These are phyloP conservation scores for Botrylloides violaceus DNA, from an alignment of 23 tunicate genomes.

Conservation along the genomic window DNA sequence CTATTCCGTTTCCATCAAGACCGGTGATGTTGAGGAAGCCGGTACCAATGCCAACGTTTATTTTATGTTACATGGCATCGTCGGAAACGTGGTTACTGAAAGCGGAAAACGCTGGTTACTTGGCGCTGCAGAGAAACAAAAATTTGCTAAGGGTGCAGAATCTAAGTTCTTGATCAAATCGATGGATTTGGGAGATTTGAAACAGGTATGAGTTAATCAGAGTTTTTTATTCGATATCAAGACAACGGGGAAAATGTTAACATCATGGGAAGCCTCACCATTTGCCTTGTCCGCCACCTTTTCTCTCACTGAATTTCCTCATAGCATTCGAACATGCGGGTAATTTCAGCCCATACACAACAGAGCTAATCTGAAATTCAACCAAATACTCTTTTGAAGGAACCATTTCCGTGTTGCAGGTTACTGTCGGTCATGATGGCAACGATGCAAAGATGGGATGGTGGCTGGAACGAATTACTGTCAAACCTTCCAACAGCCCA, in stretches of 20 bases:
- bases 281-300: no score
- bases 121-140: constrained; percentile 24
- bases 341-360: no score
- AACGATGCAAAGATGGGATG: constrained; percentile 63
- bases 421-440: constrained; percentile 71
- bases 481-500: constrained; percentile 44
- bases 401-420: no score
- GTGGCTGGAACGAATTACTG: constrained; percentile 51
- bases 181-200: constrained; percentile 40
- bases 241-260: neutral
- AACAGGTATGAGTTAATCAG: constrained; percentile 49
- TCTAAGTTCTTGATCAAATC: constrained; percentile 17
- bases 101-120: constrained; percentile 85
- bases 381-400: no score
- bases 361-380: no score
- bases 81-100: constrained; percentile 9
- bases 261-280: neutral
- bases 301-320: no score
- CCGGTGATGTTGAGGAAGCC: constrained; percentile 56
- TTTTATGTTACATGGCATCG: constrained; percentile 41
- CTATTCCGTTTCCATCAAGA: constrained; percentile 43
- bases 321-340: neutral
- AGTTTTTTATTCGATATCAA: no score
- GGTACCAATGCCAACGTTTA: constrained; percentile 71
- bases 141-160: constrained; percentile 28